Conservation (phyloP, 2,113 vertebrate species). For the Chaetops frenatus region DNA sequence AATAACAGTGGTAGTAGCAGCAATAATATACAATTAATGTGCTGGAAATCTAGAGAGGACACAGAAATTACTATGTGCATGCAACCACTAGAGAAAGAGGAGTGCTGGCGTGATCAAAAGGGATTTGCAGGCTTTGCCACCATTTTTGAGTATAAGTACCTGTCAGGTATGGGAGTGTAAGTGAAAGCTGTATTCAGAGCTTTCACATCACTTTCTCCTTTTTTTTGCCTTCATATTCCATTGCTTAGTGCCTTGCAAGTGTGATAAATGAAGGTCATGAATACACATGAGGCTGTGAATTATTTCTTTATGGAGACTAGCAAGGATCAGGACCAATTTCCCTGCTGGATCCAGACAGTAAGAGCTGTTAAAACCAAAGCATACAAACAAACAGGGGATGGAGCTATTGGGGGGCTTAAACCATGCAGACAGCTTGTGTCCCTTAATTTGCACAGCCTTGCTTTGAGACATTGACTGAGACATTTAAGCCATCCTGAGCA, state of each 20-base stretch:
- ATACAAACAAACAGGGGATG: background rate
- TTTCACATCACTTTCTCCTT: background rate
- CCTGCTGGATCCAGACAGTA: background rate
- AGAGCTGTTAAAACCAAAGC: background rate
- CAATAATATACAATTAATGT: slow-evolving; percentile 27
- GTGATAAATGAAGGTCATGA: background rate
- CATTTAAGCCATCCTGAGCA: background rate
- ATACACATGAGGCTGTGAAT: background rate
- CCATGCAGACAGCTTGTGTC: background rate
- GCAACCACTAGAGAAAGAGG: background rate
- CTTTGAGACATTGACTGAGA: background rate
- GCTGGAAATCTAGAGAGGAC: background rate
- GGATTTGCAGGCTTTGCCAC: background rate
- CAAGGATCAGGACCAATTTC: background rate
- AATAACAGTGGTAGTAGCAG: slow-evolving; percentile 8
- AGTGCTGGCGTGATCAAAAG: background rate
- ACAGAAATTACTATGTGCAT: slow-evolving; percentile 2
- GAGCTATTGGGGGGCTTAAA: background rate
- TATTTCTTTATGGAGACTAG: background rate
- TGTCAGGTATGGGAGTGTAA: background rate
- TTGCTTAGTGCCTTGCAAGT: background rate
- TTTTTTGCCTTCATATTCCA: background rate
- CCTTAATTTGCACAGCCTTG: background rate
- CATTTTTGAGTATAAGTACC: background rate
- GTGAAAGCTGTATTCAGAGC: background rate